These are phyloP conservation scores for Amia ocellicauda DNA, from an alignment of 2,113 vertebrate genomes.

Conservation along the genomic window DNA sequence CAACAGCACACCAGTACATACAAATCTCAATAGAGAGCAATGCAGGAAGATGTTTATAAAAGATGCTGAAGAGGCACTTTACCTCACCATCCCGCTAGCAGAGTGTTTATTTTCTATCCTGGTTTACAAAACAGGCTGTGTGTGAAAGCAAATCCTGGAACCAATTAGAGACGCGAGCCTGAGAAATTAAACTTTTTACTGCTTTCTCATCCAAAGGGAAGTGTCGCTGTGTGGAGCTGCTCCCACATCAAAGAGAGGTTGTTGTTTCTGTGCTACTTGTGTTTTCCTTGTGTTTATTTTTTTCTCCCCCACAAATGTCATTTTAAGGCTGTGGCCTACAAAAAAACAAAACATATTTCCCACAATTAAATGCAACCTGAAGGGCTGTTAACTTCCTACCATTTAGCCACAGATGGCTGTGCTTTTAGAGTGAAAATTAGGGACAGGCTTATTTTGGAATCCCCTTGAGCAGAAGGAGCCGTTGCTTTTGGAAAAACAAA, in stretches of 20 bases:
- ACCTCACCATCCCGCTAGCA: background rate
- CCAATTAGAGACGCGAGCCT: background rate
- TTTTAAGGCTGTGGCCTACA: background rate
- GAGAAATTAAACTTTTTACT: background rate
- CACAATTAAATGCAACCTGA: too few species aligned
- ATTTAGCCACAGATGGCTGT: too few species aligned
- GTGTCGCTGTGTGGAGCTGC: too few species aligned
- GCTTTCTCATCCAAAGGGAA: background rate
- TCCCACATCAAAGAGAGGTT: too few species aligned
- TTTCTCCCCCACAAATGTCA: background rate
- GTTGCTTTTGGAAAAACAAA: too few species aligned
- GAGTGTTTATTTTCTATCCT: background rate
- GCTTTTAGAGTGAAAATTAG: background rate
- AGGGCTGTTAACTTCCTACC: too few species aligned
- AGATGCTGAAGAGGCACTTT: background rate
- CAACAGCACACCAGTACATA: background rate
- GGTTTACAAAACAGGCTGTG: background rate
- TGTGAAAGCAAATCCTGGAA: background rate
- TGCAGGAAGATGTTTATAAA: background rate
- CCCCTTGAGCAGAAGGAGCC: too few species aligned
- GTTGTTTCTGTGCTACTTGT: background rate
- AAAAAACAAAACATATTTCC: too few species aligned
- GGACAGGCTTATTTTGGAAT: background rate
- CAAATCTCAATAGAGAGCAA: background rate
- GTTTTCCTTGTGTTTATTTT: background rate